Conservation (phyloP, 2,888 invertebrate species). For the Zele albiditarsus region DNA sequence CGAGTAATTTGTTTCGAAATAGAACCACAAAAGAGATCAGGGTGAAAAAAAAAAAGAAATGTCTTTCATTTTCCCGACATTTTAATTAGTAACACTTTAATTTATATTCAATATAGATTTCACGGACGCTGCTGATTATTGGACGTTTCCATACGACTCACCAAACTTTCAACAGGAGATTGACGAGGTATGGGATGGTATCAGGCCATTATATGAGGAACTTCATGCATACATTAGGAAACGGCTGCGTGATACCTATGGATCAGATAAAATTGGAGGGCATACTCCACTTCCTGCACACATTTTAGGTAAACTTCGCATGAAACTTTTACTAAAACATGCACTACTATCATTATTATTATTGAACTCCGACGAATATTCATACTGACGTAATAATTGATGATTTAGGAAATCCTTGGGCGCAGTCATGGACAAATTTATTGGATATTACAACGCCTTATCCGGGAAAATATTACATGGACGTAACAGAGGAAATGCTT, state of each 20-base stretch:
- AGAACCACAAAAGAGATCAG: no score
- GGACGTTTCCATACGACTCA: slow-evolving; percentile 91
- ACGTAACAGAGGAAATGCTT: slow-evolving; percentile 88
- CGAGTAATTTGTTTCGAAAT: no score
- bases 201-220: slow-evolving; percentile 89
- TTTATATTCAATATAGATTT: slow-evolving; percentile 78
- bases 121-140: slow-evolving; percentile 89
- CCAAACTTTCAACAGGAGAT: slow-evolving; percentile 84
- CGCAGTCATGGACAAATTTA: slow-evolving; percentile 89
- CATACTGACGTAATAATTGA: slow-evolving; percentile 11
- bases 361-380: slow-evolving; percentile 5
- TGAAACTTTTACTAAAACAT: no score
- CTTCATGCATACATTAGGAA: slow-evolving; percentile 92
- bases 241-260: slow-evolving; percentile 87
- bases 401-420: slow-evolving; percentile 87
- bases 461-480: slow-evolving; percentile 87
- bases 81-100: no score
- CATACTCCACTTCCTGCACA: slow-evolving; percentile 90
- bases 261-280: slow-evolving; percentile 85
- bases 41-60: no score
- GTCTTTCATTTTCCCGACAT: no score
- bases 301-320: slow-evolving; percentile 77
- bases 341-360: neutral
- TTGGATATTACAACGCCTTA: slow-evolving; percentile 88
- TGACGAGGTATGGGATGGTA: slow-evolving; percentile 87